A percentile compares a stretch with the other conserved stretches of the same genome.
Conservation (phyloP, 2,888 invertebrate species). For the Yponomeuta plumbellus region DNA sequence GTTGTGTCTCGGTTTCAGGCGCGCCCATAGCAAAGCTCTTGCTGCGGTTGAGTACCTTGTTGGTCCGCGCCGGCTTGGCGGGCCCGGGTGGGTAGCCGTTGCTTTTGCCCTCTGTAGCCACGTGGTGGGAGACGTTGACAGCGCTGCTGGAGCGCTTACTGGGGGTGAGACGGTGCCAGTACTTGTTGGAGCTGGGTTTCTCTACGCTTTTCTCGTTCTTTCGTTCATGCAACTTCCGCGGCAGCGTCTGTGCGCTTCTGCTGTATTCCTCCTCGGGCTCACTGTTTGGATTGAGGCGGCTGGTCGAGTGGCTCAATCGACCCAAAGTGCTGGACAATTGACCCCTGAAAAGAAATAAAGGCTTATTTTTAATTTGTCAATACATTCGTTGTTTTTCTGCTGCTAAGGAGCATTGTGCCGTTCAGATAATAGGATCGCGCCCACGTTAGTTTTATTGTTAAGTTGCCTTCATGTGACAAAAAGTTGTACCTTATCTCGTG, state of each 20-base stretch:
- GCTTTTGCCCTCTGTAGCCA: conserved; percentile 56
- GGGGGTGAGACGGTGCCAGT: conserved; percentile 70
- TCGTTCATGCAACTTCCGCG: conserved; percentile 78
- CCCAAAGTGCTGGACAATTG: conserved; percentile 86
- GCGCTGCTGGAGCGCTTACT: conserved; percentile 77
- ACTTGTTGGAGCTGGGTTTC: conserved; percentile 63
- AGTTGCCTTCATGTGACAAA: conserved; percentile 43
- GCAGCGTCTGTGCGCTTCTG: conserved; percentile 85
- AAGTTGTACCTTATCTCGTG: conserved; percentile 50
- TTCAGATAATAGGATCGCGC: conserved; percentile 40
- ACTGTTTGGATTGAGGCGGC: conserved; percentile 79
- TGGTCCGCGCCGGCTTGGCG: conserved; percentile 86
- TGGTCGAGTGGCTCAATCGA: conserved; percentile 88
- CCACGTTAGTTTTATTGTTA: conserved; percentile 60
- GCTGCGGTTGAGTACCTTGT: conserved; percentile 86
- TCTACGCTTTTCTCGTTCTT: conserved; percentile 56
- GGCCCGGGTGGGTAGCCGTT: conserved; percentile 78
- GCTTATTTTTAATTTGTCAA: conserved; percentile 11
- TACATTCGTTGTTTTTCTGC: not conserved
- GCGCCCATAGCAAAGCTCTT: conserved; percentile 91
- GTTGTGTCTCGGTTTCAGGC: conserved; percentile 68
- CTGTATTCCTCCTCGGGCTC: conserved; percentile 70
- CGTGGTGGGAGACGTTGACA: conserved; percentile 77
- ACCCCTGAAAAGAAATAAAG: conserved; percentile 75
- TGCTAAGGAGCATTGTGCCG: conserved; percentile 32